A percentile compares a stretch with the other conserved stretches of the same genome.
Conservation (phyloP, 37 sponge, comb jelly and placozoan genomes). For the Oscarella lobularis region DNA sequence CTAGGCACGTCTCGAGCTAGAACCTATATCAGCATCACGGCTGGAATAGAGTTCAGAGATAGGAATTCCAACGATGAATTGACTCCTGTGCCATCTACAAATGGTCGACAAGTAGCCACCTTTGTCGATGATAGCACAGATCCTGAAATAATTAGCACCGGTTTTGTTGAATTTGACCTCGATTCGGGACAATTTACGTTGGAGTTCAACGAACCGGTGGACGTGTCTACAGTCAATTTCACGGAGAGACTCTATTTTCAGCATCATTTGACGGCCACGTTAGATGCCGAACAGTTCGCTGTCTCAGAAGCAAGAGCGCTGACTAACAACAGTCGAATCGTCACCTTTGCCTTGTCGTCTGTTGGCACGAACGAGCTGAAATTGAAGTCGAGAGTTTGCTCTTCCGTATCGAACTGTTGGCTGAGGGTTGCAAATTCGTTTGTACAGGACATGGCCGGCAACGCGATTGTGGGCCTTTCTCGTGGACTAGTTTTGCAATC, state of each 20-base stretch:
- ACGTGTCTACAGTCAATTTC: constrained; percentile 10
- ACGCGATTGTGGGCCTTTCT: constrained; percentile 20
- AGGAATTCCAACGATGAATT: neutral
- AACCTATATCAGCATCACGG: constrained; percentile 9
- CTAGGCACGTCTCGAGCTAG: constrained; percentile 17
- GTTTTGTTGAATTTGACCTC: constrained; percentile 51
- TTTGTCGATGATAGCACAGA: constrained; percentile 25
- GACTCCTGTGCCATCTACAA: neutral
- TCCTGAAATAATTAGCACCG: constrained; percentile 28
- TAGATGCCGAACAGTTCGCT: constrained; percentile 5
- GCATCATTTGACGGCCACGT: constrained; percentile 10
- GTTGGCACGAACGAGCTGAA: constrained; percentile 54
- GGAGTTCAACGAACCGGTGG: constrained; percentile 49
- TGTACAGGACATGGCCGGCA: constrained; percentile 65
- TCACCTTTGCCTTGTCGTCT: constrained; percentile 34
- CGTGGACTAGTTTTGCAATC: constrained; percentile 18
- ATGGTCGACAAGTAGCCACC: constrained; percentile 6
- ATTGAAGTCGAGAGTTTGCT: constrained; percentile 35
- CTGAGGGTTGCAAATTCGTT: constrained; percentile 45
- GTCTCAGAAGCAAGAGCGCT: constrained; percentile 18
- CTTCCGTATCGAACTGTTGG: constrained; percentile 63
- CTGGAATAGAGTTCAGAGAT: constrained; percentile 13
- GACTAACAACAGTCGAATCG: constrained; percentile 12
- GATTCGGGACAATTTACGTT: constrained; percentile 42
- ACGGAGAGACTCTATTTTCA: constrained; percentile 36